Conservation (phyloP, 2,888 invertebrate genomes). For the Melieria crassipennis region DNA sequence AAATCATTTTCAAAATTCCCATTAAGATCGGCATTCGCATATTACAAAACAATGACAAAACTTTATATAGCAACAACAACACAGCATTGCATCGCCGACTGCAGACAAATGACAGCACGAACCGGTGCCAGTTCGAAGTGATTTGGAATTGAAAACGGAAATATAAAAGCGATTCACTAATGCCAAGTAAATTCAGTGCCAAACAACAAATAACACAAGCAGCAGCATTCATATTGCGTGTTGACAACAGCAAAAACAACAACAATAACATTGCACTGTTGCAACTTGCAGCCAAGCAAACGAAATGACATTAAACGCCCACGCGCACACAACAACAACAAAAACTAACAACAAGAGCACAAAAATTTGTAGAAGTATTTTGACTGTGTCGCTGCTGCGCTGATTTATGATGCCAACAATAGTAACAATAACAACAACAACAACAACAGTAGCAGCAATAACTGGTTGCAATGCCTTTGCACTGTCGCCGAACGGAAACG, state of each 20-base stretch:
- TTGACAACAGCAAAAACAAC: background rate
- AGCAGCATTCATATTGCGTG: background rate
- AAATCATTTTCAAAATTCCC: too few relatives aligned
- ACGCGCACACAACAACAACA: too few relatives aligned
- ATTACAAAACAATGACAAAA: too few relatives aligned
- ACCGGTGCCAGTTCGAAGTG: background rate
- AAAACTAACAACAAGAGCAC: too few relatives aligned
- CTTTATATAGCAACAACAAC: background rate
- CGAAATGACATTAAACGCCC: too few relatives aligned
- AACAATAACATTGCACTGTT: slow-evolving; percentile 11
- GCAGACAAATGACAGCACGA: background rate
- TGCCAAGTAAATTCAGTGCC: too few relatives aligned
- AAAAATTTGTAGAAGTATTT: too few relatives aligned
- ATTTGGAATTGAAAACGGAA: background rate
- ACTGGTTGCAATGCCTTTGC: background rate
- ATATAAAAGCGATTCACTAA: too few relatives aligned
- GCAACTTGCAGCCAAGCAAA: background rate
- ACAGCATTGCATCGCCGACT: background rate
- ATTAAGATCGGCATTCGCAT: too few relatives aligned
- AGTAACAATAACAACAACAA: slow-evolving; percentile 20
- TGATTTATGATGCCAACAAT: slow-evolving; percentile 29
- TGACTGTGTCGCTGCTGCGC: slow-evolving; percentile 12
- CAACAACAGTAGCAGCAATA: background rate
- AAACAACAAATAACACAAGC: too few relatives aligned
- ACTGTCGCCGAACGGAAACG: background rate